These are phyloP conservation scores for Brachyptera risi DNA, from an alignment of 2,888 invertebrate genomes.

Conservation along the genomic window DNA sequence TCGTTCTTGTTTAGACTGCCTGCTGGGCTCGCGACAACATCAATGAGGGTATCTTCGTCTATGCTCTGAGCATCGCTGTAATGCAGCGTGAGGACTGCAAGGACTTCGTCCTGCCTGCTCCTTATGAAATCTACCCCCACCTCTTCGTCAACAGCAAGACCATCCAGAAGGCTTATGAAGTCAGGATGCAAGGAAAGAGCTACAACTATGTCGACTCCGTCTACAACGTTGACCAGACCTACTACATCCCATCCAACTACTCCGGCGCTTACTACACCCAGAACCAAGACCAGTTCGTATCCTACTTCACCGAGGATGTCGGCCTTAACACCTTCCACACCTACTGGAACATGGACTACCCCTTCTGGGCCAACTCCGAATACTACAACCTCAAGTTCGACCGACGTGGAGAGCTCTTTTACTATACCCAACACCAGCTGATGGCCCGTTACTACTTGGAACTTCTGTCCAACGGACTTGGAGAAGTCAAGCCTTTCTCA, in stretches of 20 bases:
- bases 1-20: conserved; percentile 47
- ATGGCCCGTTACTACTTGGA: conserved; percentile 60
- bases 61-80: conserved; percentile 56
- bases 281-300: conserved; percentile 54
- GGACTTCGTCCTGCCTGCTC: conserved; percentile 58
- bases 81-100: conserved; percentile 56
- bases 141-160: conserved; percentile 58
- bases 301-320: conserved; percentile 70
- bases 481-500: conserved; percentile 59
- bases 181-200: conserved; percentile 16
- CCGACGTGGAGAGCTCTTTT: conserved; percentile 56
- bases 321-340: conserved; percentile 56
- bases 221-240: conserved; percentile 14
- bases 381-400: conserved; percentile 52
- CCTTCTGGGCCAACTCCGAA: conserved; percentile 59
- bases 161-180: conserved; percentile 47
- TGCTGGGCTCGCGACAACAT: conserved; percentile 60
- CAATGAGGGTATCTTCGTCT: conserved; percentile 62
- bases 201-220: conserved; percentile 5
- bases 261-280: conserved; percentile 52
- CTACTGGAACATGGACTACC: conserved; percentile 60
- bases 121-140: conserved; percentile 64
- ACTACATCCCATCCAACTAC: conserved; percentile 56
- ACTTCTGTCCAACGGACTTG: conserved; percentile 64
- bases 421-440: conserved; percentile 37